These are phyloP conservation scores for Halictus quadricinctus DNA, from an alignment of 2,888 invertebrate genomes.

Conservation along the genomic window DNA sequence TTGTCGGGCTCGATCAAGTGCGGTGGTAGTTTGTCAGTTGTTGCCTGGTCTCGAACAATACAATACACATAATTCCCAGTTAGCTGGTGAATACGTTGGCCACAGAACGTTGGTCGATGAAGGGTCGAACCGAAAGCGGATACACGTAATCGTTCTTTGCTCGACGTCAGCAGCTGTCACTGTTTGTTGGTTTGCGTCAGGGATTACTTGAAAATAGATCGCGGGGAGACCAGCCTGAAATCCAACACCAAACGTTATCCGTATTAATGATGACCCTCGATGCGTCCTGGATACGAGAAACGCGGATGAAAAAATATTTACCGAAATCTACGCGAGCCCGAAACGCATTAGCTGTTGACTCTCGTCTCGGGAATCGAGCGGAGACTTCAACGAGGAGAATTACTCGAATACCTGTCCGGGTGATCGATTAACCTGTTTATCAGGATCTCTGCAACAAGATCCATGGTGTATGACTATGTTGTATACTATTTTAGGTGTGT, in stretches of 20 bases:
- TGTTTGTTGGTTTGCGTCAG: slow-evolving; percentile 80
- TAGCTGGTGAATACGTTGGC: slow-evolving; percentile 24
- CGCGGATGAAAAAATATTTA: slow-evolving; percentile 53
- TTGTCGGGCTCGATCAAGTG: background rate
- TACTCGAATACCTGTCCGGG: background rate
- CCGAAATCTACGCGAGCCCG: slow-evolving; percentile 21
- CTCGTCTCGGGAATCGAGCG: background rate
- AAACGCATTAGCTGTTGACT: background rate
- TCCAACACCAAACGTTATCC: slow-evolving; percentile 76
- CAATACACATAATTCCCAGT: slow-evolving; percentile 55
- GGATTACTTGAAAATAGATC: slow-evolving; percentile 80
- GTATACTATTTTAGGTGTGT: too few species aligned
- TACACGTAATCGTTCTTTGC: slow-evolving; percentile 57
- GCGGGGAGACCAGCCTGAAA: slow-evolving; percentile 70
- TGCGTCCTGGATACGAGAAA: slow-evolving; percentile 43
- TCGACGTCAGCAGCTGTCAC: slow-evolving; percentile 79
- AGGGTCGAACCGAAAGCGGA: slow-evolving; percentile 66
- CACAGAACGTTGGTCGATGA: slow-evolving; percentile 29
- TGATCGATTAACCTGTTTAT: background rate
- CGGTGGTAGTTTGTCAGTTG: slow-evolving; percentile 5
- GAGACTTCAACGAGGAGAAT: background rate
- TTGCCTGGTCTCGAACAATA: background rate
- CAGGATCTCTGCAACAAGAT: background rate
- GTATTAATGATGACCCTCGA: slow-evolving; percentile 76
- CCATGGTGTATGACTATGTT: background rate